Evolutionary conservation across 2,888 invertebrate species (phyloP), one percentile per base, ranked within the genome.

Genomic region (Anodontia alba): DNA sequence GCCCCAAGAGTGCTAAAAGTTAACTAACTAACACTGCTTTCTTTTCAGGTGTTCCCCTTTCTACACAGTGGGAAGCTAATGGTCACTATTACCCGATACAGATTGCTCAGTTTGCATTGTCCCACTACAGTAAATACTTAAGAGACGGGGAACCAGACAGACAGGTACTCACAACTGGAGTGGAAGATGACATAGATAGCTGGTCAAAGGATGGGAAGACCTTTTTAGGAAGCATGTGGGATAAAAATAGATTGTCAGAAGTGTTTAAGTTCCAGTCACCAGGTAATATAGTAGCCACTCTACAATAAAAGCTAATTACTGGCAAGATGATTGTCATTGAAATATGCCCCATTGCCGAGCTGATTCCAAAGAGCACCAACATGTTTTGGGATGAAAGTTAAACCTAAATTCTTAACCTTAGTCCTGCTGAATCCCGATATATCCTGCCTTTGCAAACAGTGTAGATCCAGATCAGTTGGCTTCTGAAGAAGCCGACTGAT

Each of bases 31-130:
- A n/a, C n/a, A n/a, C n/a, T n/a, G n/a, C n/a, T n/a, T n/a, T n/a
- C n/a, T n/a, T 79, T 77, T 70, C 83, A 94, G 94, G 94, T 77
- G 94, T 95, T 1, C 95, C 95, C 0, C 83, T 95, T n/a, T 94
- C 94, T 1, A 94, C 93, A 8, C 95, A 95, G 93, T 99, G 99
- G 99, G 98, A 98, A 90, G 97, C 97, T 46, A 96, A 96, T 84
- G 99, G 99, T 0, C 99, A 99, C 95, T 98, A 97, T 95, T 99
- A 99, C 95, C 99, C 99, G 0, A 99, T 99, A 0, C 99, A 99
- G 95, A 99, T 99, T 87, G 99, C 99, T 8, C 99, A 99, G 94
- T 99, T 98, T 94, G 99, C 98, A 0, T 95, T 99, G 77, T 98
- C 99, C 15, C 99, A 99, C 95, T 99, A 98, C 95, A 98, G 98